phyloP scores from a whole-genome alignment of 2,888 invertebrate genomes.

The Yponomeuta malinellus region DNA sequence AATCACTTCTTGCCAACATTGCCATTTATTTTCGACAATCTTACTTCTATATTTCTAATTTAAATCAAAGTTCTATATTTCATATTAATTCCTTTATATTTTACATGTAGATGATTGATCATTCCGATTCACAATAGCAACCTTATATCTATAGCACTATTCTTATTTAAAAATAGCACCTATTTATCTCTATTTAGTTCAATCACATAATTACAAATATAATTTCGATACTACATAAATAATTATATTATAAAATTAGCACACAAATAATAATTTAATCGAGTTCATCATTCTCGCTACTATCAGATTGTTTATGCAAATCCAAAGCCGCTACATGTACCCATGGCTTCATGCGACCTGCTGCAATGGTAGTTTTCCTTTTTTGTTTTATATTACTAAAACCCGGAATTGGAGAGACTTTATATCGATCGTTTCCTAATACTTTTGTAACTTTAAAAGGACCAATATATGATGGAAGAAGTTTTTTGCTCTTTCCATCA shows the following conservation, averaged over 20 bases:
- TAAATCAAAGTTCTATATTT: too few species aligned
- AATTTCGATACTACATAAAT: not conserved
- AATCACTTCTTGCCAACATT: too few species aligned
- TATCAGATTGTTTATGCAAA: slow-evolving; percentile 10
- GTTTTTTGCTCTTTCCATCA: slow-evolving; percentile 17
- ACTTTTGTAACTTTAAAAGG: slow-evolving; percentile 17
- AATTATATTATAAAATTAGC: slow-evolving; percentile 1
- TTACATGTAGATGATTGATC: too few species aligned
- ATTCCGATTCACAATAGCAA: too few species aligned
- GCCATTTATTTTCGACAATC: too few species aligned
- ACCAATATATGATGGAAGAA: slow-evolving; percentile 18
- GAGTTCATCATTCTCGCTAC: slow-evolving; percentile 5
- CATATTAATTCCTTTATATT: too few species aligned
- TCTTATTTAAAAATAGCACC: not conserved
- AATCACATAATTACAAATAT: not conserved
- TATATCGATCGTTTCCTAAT: slow-evolving; percentile 19
- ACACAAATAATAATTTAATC: not conserved
- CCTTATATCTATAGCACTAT: too few species aligned
- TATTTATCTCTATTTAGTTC: not conserved
- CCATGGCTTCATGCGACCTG: slow-evolving; percentile 6
- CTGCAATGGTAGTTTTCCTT: too few species aligned
- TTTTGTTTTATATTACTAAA: not conserved
- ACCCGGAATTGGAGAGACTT: slow-evolving; percentile 17
- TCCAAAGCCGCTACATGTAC: slow-evolving; percentile 15
- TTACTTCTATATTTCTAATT: too few species aligned